Evolutionary conservation across 2,113 vertebrate genomes (phyloP).

Genomic region (Aptenodytes forsteri): DNA sequence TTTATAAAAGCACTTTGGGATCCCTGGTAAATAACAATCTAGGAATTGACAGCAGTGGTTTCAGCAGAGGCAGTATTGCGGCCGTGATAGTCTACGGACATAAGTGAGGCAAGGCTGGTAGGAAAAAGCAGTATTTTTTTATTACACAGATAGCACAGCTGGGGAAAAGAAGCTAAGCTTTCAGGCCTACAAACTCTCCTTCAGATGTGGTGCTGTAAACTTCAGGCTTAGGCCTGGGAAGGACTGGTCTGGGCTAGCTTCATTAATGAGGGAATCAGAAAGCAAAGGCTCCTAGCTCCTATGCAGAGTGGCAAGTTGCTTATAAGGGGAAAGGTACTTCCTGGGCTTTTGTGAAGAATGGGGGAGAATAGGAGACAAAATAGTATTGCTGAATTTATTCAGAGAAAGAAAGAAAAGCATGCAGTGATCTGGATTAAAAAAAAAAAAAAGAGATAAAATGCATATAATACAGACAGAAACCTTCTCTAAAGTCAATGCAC

Average conservation of each 20-base stretch:
- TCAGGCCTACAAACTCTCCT: neutral
- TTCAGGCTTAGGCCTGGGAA: neutral
- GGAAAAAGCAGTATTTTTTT: neutral
- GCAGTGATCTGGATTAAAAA: neutral
- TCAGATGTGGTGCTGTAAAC: neutral
- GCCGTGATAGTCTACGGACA: neutral
- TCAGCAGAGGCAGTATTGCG: neutral
- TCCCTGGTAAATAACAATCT: neutral
- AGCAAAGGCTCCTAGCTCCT: neutral
- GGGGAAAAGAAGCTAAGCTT: neutral
- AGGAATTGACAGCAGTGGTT: neutral
- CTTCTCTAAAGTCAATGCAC: neutral
- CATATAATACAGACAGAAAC: neutral
- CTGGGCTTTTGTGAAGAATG: neutral
- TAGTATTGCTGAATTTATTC: neutral
- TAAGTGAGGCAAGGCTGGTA: neutral
- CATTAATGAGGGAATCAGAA: neutral
- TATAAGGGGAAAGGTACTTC: neutral
- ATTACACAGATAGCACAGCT: neutral
- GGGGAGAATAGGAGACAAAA: neutral
- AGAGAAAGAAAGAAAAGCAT: neutral
- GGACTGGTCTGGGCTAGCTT: neutral
- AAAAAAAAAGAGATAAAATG: neutral
- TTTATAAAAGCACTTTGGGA: neutral
- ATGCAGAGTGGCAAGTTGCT: neutral